Base-by-base conservation (phyloP, 1,140 invertebrate species). In the Bombus balteatus region DNA sequence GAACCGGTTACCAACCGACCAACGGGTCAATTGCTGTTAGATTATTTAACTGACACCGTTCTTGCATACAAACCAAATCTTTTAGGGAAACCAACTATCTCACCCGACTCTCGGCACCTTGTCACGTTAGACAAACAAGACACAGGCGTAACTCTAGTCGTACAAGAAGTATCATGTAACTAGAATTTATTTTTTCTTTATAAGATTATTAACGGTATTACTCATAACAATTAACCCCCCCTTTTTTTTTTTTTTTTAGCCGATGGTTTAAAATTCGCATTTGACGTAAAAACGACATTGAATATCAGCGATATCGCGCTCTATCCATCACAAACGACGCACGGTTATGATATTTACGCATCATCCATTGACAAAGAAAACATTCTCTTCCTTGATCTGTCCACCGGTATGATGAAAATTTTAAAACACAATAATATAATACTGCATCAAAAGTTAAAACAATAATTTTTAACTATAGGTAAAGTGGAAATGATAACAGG, bases 401-500 rank as follows among this genome's bases (percentile, higher is more conserved):
- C 96, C 28, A 97, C 97, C 90, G 97, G 97, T 96, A 94, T 93
- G 88, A 62, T 32, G 4, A n/a, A 32, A n/a, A 25, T n/a, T 22
- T 57, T 8, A 3, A 18, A 22, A 82, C 15, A 10, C 12, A 1
- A 25, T 41, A 41, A 3, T 80, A 13, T 37, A 13, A 25, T 18
- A 62, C 5, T 12, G 12, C 28, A 8, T 18, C 8, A 2, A 43
- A 34, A 10, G n/a, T 78, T 53, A 77, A 72, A 41, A 75, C 68
- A 32, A 22, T 37, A 2, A 41, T 62, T 9, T 70, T 15, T 76
- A 75, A 25, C 81, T 32, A 34, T 92, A 96, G 96, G 96, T 15
- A 97, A 98, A 96, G 97, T 98, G 15, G 97, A 98, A 93, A 97
- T 97, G 95, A 97, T 98, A 85, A 97, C 97, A 6, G 97, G 97